Base-by-base conservation (phyloP, 2,888 invertebrate genomes). In the Spatulosminthurus flaviceps region DNA sequence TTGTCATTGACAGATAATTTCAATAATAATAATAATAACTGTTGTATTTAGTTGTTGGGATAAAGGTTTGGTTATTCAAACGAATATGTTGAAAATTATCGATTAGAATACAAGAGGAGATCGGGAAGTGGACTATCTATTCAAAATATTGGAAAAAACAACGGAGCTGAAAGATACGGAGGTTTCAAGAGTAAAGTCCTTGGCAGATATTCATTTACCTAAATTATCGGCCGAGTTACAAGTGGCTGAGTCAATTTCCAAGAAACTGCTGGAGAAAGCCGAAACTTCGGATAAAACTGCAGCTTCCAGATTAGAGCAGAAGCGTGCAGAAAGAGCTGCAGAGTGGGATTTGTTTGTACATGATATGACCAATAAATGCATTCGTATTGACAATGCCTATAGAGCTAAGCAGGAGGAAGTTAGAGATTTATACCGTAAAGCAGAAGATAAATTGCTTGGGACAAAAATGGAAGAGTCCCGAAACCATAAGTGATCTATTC, bases 391-490 rank as follows among this genome's bases (percentile, higher is more conserved):
- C 86, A 91, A 91, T 87, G 91, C 92, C 61, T 94, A 93, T 89
- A 91, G 92, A 87, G 91, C 92, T 86, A 94, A 94, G 88, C 93
- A 95, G 88, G 92, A 92, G 86, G 92, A 94, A 88, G 88, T 95
- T 5, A 89, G 90, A 83, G 92, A 92, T 83, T 91, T 93, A 86
- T 95, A 94, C 87, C 89, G 91, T 79, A 92, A 93, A 86, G 89
- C 94, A 75, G 93, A 94, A 87, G 91, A 91, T 82, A 93, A 94
- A 87, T 75, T 82, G 21, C 19, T 77, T 24, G 64, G 21, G 34
- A 22, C 22, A 43, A 69, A 43, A 26, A 16, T 13, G 16, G 16
- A 9, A 21, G 22, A 70, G 24, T 71, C 9, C 26, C 64, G 22
- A 22, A 24, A 16, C 13, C 7, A 61, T 9, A 34, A 34, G 34